phyloP scores from a whole-genome alignment of 2,113 vertebrate genomes.

The Burhinus oedicnemus region DNA sequence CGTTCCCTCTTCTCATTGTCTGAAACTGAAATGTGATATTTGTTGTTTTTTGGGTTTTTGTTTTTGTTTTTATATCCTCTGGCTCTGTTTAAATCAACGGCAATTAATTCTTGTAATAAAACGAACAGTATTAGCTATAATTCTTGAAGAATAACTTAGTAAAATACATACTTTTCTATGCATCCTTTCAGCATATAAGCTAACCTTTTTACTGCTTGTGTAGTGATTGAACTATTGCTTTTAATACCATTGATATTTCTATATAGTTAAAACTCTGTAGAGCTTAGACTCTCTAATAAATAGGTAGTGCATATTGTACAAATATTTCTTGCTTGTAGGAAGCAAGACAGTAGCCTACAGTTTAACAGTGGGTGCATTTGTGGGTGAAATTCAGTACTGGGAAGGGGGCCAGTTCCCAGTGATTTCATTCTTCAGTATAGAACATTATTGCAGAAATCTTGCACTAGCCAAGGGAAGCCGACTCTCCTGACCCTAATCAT shows the following conservation, averaged over 20 bases:
- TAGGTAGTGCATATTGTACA: not conserved
- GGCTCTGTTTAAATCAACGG: not conserved
- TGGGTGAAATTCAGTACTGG: slow-evolving; percentile 59
- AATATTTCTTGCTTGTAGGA: slow-evolving; percentile 27
- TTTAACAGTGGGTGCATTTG: slow-evolving; percentile 54
- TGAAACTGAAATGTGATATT: not conserved
- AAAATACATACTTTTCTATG: not conserved
- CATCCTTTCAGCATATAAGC: not conserved
- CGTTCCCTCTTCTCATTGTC: not conserved
- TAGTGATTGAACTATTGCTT: not conserved
- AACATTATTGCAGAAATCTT: slow-evolving; percentile 13
- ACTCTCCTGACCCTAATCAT: slow-evolving; percentile 22
- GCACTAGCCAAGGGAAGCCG: slow-evolving; percentile 7
- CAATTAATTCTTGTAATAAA: not conserved
- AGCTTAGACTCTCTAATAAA: not conserved
- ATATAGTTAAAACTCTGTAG: not conserved
- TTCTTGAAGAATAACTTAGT: not conserved
- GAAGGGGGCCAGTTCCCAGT: slow-evolving; percentile 49
- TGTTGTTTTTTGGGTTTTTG: too few relatives aligned
- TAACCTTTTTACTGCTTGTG: not conserved
- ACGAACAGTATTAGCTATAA: not conserved
- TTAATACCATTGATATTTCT: not conserved
- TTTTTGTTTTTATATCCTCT: not conserved
- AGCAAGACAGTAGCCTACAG: slow-evolving; percentile 26
- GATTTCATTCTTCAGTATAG: slow-evolving; percentile 33